These are phyloP conservation scores for Myotis myotis DNA, from an alignment of 2,797 vertebrate genomes.

Conservation along the genomic window DNA sequence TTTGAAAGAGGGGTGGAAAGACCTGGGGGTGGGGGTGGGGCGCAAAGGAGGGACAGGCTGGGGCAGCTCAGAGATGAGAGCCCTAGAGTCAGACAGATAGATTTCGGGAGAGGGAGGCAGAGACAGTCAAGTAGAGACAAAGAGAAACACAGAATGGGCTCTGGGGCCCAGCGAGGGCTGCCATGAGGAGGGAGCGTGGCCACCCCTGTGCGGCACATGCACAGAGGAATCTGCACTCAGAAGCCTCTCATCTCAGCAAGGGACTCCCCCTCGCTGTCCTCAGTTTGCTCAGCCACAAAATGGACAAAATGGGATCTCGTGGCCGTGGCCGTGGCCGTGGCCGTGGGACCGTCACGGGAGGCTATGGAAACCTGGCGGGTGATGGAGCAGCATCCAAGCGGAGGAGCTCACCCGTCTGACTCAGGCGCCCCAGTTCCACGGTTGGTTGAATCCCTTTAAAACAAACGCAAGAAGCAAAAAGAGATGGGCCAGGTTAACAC, in stretches of 20 bases:
- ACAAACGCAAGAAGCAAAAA: background rate
- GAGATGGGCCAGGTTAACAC: background rate
- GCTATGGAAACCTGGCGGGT: background rate
- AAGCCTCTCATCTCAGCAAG: background rate
- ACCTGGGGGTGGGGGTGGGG: too few species aligned
- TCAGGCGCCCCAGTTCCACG: background rate
- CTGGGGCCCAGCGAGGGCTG: background rate
- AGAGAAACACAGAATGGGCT: background rate
- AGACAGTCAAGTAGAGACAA: background rate
- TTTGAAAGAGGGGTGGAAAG: background rate
- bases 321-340: too few species aligned
- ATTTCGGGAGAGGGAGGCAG: background rate
- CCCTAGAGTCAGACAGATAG: background rate
- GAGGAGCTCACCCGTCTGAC: background rate
- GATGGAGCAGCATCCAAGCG: background rate
- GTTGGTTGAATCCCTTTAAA: background rate
- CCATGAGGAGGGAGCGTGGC: background rate
- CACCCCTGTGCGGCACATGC: fast-evolving
- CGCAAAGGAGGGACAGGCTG: background rate
- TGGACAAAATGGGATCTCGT: background rate
- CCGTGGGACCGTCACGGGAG: too few species aligned
- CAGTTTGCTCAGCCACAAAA: background rate
- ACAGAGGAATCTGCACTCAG: background rate
- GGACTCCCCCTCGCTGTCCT: background rate
- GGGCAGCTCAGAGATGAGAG: background rate